phyloP scores from a whole-genome alignment of 2,797 vertebrate genomes.

The Discoglossus pictus region DNA sequence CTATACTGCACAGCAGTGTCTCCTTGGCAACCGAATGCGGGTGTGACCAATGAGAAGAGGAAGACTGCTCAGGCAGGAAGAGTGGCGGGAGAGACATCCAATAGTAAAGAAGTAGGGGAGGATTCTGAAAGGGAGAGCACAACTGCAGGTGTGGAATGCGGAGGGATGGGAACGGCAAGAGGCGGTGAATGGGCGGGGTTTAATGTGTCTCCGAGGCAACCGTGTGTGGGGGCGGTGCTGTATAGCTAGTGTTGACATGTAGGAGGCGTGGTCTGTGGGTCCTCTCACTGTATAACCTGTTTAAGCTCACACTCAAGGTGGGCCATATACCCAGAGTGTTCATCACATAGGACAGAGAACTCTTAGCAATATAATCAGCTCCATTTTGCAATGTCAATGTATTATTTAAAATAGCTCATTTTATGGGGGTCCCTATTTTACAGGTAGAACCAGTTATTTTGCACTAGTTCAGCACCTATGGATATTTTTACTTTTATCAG shows the following conservation, averaged over 20 bases:
- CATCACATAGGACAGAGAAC: too few species aligned
- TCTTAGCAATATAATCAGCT: too few species aligned
- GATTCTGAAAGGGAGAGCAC: not conserved
- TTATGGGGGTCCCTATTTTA: too few species aligned
- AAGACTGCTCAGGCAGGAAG: not conserved
- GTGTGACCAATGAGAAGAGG: not conserved
- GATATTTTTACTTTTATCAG: too few species aligned
- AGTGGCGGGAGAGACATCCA: not conserved
- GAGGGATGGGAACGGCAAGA: slow-evolving; percentile 21
- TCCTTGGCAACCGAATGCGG: not conserved
- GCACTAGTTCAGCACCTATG: too few species aligned
- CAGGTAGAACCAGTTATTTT: too few species aligned
- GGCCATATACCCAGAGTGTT: too few species aligned
- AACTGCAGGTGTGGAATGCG: slow-evolving; percentile 44
- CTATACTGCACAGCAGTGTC: slow-evolving; percentile 30
- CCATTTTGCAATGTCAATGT: too few species aligned
- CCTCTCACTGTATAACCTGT: too few species aligned
- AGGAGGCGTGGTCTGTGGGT: not conserved
- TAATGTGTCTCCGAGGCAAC: slow-evolving; percentile 29
- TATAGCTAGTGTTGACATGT: not conserved
- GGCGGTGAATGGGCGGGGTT: not conserved
- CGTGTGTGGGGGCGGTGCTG: not conserved
- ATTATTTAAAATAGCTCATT: too few species aligned
- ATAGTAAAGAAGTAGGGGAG: not conserved
- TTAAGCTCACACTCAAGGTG: too few species aligned